These are phyloP conservation scores for Datnioides undecimradiatus DNA, from an alignment of 2,113 vertebrate species.

Conservation along the genomic window DNA sequence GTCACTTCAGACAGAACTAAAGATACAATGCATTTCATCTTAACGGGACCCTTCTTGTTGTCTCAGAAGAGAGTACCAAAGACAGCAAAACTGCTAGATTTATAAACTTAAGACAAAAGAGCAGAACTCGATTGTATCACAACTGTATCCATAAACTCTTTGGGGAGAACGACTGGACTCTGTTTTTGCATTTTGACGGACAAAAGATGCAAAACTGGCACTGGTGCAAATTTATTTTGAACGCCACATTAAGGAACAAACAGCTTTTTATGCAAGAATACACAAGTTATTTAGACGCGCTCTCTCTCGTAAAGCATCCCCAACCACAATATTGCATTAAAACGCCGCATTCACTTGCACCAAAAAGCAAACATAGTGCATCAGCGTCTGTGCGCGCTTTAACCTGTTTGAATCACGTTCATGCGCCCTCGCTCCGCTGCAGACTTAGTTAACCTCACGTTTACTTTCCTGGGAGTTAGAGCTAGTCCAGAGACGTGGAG, in stretches of 20 bases:
- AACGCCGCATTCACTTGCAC: background rate
- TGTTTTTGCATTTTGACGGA: background rate
- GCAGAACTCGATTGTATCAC: background rate
- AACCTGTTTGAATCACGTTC: background rate
- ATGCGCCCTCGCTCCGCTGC: background rate
- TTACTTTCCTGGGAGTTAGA: slow-evolving; percentile 21
- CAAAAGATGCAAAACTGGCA: background rate
- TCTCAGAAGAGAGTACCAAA: background rate
- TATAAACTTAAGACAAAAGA: background rate
- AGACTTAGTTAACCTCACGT: slow-evolving; percentile 8
- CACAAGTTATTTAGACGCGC: too few species aligned
- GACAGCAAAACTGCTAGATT: background rate
- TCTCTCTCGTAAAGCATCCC: too few species aligned
- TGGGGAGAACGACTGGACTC: too few species aligned
- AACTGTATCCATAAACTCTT: too few species aligned
- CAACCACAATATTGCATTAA: too few species aligned
- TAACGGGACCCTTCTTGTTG: background rate
- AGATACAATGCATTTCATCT: background rate
- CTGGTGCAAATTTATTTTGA: background rate
- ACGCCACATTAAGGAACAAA: too few species aligned
- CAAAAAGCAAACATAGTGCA: too few species aligned
- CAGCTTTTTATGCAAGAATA: background rate
- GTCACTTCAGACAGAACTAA: background rate
- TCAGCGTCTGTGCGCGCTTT: too few species aligned
- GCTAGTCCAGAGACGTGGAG: slow-evolving; percentile 15